Conservation (phyloP, 2,797 vertebrate genomes). For the Podarcis lilfordi region DNA sequence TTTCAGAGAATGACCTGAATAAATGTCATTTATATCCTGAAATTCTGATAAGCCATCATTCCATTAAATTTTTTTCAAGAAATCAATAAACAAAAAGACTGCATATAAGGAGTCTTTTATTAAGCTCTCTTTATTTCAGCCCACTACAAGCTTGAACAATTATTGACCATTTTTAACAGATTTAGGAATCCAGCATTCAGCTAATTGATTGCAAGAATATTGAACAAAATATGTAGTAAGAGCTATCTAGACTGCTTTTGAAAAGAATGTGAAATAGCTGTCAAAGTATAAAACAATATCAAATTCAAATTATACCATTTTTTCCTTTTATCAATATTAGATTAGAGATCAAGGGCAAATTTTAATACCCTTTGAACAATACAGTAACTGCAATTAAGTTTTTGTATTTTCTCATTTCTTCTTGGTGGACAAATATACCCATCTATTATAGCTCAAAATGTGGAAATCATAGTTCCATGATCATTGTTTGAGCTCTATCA, state of each 20-base stretch:
- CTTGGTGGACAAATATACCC: neutral
- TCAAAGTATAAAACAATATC: neutral
- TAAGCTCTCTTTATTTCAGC: neutral
- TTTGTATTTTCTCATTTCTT: rapidly evolving
- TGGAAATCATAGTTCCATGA: conserved; percentile 10
- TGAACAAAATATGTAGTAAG: neutral
- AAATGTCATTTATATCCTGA: neutral
- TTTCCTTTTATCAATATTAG: neutral
- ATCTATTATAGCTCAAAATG: conserved; percentile 8
- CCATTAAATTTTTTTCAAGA: no score
- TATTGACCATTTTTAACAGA: neutral
- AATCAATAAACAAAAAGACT: no score
- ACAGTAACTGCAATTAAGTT: no score
- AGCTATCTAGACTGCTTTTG: neutral
- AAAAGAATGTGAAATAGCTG: neutral
- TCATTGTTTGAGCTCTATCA: neutral
- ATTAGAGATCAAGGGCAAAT: conserved; percentile 2
- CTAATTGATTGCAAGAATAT: neutral
- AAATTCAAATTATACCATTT: neutral
- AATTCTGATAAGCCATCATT: neutral
- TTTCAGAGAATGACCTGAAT: neutral
- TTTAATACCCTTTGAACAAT: neutral
- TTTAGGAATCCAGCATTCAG: neutral
- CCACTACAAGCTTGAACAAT: neutral
- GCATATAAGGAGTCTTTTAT: no score